phyloP scores from a whole-genome alignment of 92 coral and sea anemone species.

The Porites evermanni region DNA sequence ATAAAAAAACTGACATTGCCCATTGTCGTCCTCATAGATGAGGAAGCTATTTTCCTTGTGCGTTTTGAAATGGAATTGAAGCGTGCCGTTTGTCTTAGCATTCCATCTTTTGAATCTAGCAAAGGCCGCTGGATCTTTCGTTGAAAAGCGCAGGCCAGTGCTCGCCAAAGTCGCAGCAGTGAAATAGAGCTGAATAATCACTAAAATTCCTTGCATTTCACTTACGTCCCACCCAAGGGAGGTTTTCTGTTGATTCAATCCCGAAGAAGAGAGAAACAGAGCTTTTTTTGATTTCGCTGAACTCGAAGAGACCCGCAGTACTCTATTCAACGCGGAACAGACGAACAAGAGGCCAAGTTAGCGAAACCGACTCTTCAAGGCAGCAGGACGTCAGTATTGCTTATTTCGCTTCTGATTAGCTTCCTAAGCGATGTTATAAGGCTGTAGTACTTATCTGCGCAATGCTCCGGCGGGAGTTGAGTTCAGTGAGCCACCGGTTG shows the following conservation, averaged over 20 bases:
- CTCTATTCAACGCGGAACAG: constrained; percentile 29
- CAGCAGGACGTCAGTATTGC: constrained; percentile 39
- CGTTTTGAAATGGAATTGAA: constrained; percentile 65
- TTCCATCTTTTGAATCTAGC: constrained; percentile 74
- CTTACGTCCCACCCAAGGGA: constrained; percentile 32
- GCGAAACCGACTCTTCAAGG: constrained; percentile 38
- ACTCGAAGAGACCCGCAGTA: neutral
- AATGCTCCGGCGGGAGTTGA: constrained; percentile 36
- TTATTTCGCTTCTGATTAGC: constrained; percentile 41
- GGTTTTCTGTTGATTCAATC: constrained; percentile 21
- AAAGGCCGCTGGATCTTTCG: constrained; percentile 37
- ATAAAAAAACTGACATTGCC: constrained; percentile 51
- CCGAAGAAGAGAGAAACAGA: neutral
- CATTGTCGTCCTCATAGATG: constrained; percentile 66
- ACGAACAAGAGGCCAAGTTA: constrained; percentile 42
- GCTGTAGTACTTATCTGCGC: constrained; percentile 28
- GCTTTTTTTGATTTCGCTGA: neutral
- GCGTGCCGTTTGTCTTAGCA: constrained; percentile 52
- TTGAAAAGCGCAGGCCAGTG: constrained; percentile 58
- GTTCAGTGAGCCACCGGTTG: constrained; percentile 45
- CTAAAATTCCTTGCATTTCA: constrained; percentile 41
- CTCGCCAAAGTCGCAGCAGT: constrained; percentile 39
- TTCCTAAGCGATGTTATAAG: constrained; percentile 30
- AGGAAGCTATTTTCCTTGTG: constrained; percentile 50
- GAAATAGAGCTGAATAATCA: constrained; percentile 39